phyloP scores from a whole-genome alignment of 2,113 vertebrate species.

The Scomber japonicus region DNA sequence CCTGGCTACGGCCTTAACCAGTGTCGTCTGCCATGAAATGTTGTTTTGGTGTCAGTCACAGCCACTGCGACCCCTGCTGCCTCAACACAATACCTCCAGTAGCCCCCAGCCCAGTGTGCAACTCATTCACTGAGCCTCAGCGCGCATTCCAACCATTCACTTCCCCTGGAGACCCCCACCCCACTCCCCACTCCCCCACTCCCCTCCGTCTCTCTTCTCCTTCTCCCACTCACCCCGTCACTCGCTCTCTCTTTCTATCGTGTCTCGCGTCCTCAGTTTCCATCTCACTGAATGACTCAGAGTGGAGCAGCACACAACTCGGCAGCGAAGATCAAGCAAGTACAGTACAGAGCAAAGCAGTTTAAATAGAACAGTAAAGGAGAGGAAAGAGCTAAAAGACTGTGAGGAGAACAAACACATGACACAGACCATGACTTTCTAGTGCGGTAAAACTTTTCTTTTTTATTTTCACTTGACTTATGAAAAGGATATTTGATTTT shows the following conservation, averaged over 20 bases:
- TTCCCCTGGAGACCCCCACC: slow-evolving; percentile 79
- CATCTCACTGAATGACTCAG: slow-evolving; percentile 50
- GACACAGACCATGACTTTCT: slow-evolving; percentile 36
- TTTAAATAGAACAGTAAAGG: slow-evolving; percentile 47
- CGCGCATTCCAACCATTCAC: slow-evolving; percentile 82
- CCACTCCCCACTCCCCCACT: slow-evolving; percentile 51
- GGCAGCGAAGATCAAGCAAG: slow-evolving; percentile 41
- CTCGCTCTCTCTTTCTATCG: slow-evolving; percentile 52
- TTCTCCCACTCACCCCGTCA: slow-evolving; percentile 64
- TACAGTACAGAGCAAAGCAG: slow-evolving; percentile 42
- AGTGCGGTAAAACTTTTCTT: slow-evolving; percentile 16
- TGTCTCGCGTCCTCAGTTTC: slow-evolving; percentile 54
- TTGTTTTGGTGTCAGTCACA: slow-evolving; percentile 84
- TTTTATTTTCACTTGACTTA: slow-evolving; percentile 29
- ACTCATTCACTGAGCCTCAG: slow-evolving; percentile 80
- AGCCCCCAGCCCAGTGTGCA: slow-evolving; percentile 74
- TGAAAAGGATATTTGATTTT: not conserved
- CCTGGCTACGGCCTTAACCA: slow-evolving; percentile 68
- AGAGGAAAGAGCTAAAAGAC: slow-evolving; percentile 10
- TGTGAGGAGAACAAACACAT: slow-evolving; percentile 25
- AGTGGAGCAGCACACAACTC: slow-evolving; percentile 43
- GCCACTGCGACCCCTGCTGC: slow-evolving; percentile 82
- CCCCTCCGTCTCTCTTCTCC: slow-evolving; percentile 45
- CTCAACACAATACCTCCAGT: slow-evolving; percentile 78
- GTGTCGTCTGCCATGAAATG: slow-evolving; percentile 80